Conservation (phyloP, 30 jellyfish, hydroid and myxozoan genomes). For the Euphysa ruthae region DNA sequence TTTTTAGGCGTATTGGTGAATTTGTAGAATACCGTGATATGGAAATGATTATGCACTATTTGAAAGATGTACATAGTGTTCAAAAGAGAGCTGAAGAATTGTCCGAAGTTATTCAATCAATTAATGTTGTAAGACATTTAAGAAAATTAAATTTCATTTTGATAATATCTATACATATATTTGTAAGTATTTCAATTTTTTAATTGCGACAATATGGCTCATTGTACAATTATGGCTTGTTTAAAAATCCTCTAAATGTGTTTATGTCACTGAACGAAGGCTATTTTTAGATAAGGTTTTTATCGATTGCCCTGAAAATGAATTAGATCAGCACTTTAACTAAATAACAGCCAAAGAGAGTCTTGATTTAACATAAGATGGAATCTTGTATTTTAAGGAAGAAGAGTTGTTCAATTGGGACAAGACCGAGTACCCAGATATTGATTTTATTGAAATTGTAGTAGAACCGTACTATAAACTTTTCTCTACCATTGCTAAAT, state of each 20-base stretch:
- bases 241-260: no score
- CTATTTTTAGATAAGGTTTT: neutral
- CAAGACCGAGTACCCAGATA: conserved; percentile 74
- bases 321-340: no score
- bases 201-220: no score
- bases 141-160: neutral
- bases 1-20: conserved; percentile 59
- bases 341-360: neutral
- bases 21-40: conserved; percentile 83
- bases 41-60: conserved; percentile 84
- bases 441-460: conserved; percentile 43
- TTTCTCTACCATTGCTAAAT: conserved; percentile 69
- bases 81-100: conserved; percentile 75
- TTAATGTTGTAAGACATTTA: conserved; percentile 52
- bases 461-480: conserved; percentile 78
- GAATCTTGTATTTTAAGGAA: conserved; percentile 34
- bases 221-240: no score
- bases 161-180: neutral
- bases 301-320: no score
- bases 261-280: neutral
- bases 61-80: conserved; percentile 85
- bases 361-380: neutral
- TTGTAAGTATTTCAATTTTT: neutral
- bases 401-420: conserved; percentile 88
- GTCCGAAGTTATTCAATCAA: conserved; percentile 54